Percentiles rank a stretch among this genome's conserved stretches.
phyloP scores from a whole-genome alignment of 2,888 invertebrate species.

The Proisotoma minuta region DNA sequence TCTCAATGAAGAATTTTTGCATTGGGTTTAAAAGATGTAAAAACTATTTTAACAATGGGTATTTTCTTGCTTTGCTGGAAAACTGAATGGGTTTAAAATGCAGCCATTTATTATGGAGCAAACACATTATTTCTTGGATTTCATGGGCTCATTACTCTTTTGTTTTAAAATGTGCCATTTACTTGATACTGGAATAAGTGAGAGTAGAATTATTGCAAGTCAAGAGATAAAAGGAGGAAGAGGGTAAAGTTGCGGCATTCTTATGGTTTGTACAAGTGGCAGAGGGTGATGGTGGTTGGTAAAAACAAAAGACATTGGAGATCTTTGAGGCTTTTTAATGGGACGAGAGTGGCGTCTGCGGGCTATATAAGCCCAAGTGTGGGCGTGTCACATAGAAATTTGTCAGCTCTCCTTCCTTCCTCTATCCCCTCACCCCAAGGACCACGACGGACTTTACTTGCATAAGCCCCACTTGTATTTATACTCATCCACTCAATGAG shows the following conservation, averaged over 20 bases:
- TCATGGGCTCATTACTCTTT: slow-evolving; percentile 3
- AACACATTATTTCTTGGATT: not conserved
- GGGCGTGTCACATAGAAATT: slow-evolving; percentile 48
- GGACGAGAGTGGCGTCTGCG: slow-evolving; percentile 47
- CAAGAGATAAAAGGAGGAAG: slow-evolving; percentile 23
- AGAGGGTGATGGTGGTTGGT: slow-evolving; percentile 40
- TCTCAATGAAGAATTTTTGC: too few species aligned
- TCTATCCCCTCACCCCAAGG: slow-evolving; percentile 31
- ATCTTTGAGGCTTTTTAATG: slow-evolving; percentile 47
- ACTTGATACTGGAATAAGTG: slow-evolving; percentile 20
- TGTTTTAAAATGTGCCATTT: slow-evolving; percentile 9
- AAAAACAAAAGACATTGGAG: slow-evolving; percentile 45
- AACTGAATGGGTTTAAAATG: too few species aligned
- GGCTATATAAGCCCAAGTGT: slow-evolving; percentile 47
- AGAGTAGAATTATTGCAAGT: slow-evolving; percentile 23
- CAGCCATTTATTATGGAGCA: not conserved
- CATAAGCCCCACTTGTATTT: slow-evolving; percentile 1
- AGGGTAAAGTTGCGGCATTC: slow-evolving; percentile 33
- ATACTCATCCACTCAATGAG: slow-evolving; percentile 3
- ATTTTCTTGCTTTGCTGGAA: too few species aligned
- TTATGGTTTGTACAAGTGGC: slow-evolving; percentile 38
- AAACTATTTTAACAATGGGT: too few species aligned
- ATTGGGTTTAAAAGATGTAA: too few species aligned
- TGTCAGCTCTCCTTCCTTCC: slow-evolving; percentile 45
- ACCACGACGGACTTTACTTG: slow-evolving; percentile 36